A percentile compares a stretch with the other conserved stretches of the same genome.
phyloP scores from a whole-genome alignment of 2,888 invertebrate genomes.

The Tipula helvola region DNA sequence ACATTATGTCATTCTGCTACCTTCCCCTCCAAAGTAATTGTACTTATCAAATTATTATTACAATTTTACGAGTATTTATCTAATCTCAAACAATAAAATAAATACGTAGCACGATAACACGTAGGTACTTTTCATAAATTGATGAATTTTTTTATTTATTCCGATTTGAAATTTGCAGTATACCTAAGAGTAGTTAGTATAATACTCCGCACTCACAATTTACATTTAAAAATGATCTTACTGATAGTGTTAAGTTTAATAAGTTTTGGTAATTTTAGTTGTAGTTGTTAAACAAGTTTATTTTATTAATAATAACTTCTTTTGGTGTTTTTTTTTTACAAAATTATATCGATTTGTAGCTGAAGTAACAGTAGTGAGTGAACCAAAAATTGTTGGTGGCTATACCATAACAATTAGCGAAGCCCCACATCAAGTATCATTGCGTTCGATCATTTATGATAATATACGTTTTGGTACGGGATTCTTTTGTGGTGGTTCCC shows the following conservation, averaged over 20 bases:
- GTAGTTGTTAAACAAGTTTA: not conserved
- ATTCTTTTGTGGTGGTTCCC: not conserved
- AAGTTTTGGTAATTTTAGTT: not conserved
- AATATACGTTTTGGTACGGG: not conserved
- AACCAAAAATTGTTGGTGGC: not conserved
- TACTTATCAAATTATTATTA: not conserved
- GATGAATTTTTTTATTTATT: not conserved
- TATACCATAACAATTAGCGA: not conserved
- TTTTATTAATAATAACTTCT: not conserved
- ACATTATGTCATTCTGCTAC: no score
- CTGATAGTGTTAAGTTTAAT: not conserved
- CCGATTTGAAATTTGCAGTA: not conserved
- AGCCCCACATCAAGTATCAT: not conserved
- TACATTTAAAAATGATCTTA: not conserved
- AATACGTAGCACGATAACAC: not conserved
- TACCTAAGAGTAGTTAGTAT: not conserved
- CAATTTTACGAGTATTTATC: not conserved
- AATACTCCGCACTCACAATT: not conserved
- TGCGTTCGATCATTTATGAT: not conserved
- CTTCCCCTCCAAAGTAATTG: no score
- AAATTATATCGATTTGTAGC: not conserved
- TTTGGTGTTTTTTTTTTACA: no score
- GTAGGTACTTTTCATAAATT: not conserved
- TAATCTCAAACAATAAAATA: not conserved
- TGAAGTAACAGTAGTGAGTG: not conserved